Evolutionary conservation across 2,888 invertebrate species (phyloP), one percentile per base, ranked within the genome.

Genomic region (Cyrtodaria siliqua): DNA sequence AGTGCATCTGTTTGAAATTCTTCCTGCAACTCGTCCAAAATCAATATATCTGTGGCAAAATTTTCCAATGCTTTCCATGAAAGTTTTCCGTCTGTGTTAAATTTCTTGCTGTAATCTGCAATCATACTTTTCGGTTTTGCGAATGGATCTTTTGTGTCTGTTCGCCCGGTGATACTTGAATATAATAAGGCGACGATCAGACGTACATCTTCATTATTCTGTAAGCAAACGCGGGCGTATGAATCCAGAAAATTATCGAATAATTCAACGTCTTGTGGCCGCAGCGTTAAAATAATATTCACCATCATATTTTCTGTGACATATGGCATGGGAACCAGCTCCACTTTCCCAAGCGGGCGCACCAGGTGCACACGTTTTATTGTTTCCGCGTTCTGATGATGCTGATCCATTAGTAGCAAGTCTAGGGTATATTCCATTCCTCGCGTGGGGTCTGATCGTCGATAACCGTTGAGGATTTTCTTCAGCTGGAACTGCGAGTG

Each of bases 241-340:
- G 95, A 94, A 38, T 94, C 94, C 62, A 98, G 94, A 93, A 97
- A 97, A 29, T 94, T 94, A 24, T 94, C 91, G 2, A 95, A 95
- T 61, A 95, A 94, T 1, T 93, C 92, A 26, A 89, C 85, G 38
- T 87, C 95, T 24, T 84, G 80, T 16, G 84, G 85, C 29, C 95
- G 94, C 2, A 96, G 94, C 0, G 96, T 95, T 79, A 98, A 93
- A 84, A 98, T 93, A 81, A 98, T 94, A 70, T 96, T 95, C 3
- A 98, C 95, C 82, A 97, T 94, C 6, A 96, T 96, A 93, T 96
- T 97, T 94, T 99, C 99, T 0, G 98, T 99, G 0, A 99, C 98
- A 93, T 98, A 99, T 0, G 98, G 98, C 91, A 97, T 97, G 1
- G 97, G 96, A 44, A 98, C 95, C 72, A 99, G 95, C 91, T 98